Conservation (phyloP, 37 sponge, comb jelly and placozoan genomes). For the Hexactinellida sp. region DNA sequence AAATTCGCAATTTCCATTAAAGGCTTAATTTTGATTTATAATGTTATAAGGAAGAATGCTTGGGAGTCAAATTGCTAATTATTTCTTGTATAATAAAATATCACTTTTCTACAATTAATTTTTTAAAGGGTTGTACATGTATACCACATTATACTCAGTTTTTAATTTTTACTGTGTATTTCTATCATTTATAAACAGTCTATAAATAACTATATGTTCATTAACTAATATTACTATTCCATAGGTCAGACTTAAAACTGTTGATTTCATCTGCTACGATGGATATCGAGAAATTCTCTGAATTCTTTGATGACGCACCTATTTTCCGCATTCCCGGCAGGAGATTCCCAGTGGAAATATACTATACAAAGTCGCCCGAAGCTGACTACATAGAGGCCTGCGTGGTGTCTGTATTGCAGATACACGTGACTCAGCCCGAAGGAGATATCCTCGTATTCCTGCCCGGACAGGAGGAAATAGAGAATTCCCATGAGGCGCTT, state of each 20-base stretch:
- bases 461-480: conserved; percentile 98
- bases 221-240: too few species aligned
- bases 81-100: too few species aligned
- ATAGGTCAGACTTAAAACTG: conserved; percentile 74
- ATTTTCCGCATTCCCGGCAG: conserved; percentile 97
- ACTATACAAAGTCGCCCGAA: conserved; percentile 98
- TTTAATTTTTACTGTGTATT: too few species aligned
- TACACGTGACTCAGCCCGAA: conserved; percentile 86
- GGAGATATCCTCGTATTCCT: conserved; percentile 96
- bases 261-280: conserved; percentile 97
- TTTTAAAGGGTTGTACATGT: too few species aligned
- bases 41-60: too few species aligned
- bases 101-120: too few species aligned
- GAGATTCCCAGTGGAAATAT: conserved; percentile 93
- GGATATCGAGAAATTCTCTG: conserved; percentile 92
- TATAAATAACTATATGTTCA: too few species aligned
- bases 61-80: too few species aligned
- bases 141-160: too few species aligned
- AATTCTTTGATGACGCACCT: conserved; percentile 99
- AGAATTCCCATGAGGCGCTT: conserved; percentile 75
- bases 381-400: conserved; percentile 93
- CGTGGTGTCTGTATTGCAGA: conserved; percentile 91
- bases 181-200: too few species aligned
- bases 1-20: too few species aligned
- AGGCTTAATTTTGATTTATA: too few species aligned